These are phyloP conservation scores for Buteo buteo DNA, from an alignment of 2,113 vertebrate genomes.

Conservation along the genomic window DNA sequence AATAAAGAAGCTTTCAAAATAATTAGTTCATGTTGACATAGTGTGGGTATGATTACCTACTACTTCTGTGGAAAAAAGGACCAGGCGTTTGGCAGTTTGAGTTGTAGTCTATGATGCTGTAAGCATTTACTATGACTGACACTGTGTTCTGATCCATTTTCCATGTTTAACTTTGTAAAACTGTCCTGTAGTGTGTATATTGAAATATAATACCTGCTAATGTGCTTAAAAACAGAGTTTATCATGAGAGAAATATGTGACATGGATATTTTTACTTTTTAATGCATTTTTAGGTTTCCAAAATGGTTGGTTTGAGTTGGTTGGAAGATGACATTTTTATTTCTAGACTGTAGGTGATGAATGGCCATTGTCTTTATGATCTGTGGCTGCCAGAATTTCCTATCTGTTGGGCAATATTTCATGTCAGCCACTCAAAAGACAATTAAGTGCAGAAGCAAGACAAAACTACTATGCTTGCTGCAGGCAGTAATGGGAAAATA, in stretches of 20 bases:
- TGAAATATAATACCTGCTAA: background rate
- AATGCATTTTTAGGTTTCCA: background rate
- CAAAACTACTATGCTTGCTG: background rate
- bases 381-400: background rate
- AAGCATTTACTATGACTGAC: background rate
- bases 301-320: background rate
- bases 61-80: background rate
- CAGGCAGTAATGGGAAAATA: background rate
- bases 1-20: background rate
- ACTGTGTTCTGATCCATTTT: background rate
- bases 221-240: background rate
- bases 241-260: background rate
- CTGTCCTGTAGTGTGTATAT: background rate
- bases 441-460: background rate
- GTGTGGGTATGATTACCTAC: background rate
- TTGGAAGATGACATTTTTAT: background rate
- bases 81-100: background rate
- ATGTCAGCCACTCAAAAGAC: background rate
- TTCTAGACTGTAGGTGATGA: background rate
- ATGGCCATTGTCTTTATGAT: background rate
- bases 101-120: background rate
- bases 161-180: background rate
- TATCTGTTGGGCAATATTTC: background rate
- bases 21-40: background rate
- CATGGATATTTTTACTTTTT: background rate